phyloP scores from a whole-genome alignment of 2,888 invertebrate genomes.

The Cantharis rustica region DNA sequence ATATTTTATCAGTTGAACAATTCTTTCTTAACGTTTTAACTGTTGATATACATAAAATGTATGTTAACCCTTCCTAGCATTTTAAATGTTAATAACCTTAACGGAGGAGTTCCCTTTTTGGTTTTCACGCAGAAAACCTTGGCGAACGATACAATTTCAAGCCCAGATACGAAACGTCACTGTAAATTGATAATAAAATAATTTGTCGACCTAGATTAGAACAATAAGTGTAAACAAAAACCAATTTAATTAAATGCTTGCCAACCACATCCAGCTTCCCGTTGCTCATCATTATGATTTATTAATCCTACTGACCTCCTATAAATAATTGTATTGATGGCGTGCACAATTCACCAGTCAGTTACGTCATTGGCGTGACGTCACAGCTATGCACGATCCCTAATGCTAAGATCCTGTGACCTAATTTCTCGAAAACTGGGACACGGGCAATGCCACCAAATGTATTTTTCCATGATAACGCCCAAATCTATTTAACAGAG shows the following conservation, averaged over 20 bases:
- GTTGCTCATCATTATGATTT: constrained; percentile 6
- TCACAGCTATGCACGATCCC: constrained; percentile 1
- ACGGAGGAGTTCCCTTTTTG: not conserved
- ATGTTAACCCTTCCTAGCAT: not conserved
- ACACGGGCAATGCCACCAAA: constrained; percentile 16
- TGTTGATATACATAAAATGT: not conserved
- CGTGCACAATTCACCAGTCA: not conserved
- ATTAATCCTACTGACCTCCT: not conserved
- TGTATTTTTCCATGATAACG: constrained; percentile 5
- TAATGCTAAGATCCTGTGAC: constrained; percentile 16
- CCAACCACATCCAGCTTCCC: constrained; percentile 2
- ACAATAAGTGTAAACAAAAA: constrained; percentile 12
- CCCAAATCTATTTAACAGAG: not conserved
- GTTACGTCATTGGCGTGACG: constrained; percentile 24
- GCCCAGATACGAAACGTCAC: not conserved
- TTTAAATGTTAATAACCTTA: not conserved
- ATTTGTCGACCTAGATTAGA: not conserved
- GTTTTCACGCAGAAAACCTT: not conserved
- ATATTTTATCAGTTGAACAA: not conserved
- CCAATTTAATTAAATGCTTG: constrained; percentile 5
- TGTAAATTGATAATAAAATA: not conserved
- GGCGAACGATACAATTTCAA: not conserved
- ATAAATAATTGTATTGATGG: not conserved
- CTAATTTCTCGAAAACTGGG: constrained; percentile 17
- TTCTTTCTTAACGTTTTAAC: not conserved